A percentile compares a stretch with the other conserved stretches of the same genome.
Evolutionary conservation across 2,888 invertebrate species (phyloP).

Genomic region (Nemurella pictetii): DNA sequence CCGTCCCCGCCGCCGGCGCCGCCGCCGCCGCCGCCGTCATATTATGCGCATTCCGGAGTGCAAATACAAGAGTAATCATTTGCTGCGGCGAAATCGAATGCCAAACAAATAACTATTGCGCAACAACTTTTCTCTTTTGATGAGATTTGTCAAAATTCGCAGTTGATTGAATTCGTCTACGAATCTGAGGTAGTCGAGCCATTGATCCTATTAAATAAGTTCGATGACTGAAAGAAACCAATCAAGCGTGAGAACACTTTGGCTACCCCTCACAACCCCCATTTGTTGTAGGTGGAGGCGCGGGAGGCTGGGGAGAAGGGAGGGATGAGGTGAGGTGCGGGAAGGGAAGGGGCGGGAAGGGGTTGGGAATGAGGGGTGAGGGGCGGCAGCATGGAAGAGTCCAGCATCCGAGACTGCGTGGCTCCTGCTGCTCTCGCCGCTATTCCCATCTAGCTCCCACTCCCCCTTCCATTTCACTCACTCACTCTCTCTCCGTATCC

Average conservation of each 20-base stretch:
- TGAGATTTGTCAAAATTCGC: background rate
- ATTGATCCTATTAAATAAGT: background rate
- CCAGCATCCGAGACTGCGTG: slow-evolving; percentile 33
- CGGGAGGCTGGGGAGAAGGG: background rate
- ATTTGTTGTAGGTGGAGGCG: background rate
- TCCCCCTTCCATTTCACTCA: background rate
- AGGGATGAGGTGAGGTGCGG: background rate
- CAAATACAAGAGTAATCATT: background rate
- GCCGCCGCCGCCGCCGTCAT: background rate
- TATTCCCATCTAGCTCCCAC: background rate
- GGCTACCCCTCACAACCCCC: background rate
- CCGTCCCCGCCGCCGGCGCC: too few species aligned
- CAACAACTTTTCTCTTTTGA: background rate
- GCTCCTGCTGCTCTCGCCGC: slow-evolving; percentile 1
- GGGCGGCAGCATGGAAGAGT: slow-evolving; percentile 6
- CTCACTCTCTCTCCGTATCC: slow-evolving; percentile 5
- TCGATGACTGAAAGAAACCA: background rate
- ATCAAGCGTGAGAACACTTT: slow-evolving; percentile 1
- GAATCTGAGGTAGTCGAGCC: background rate
- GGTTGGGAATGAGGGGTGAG: background rate
- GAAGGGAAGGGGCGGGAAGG: background rate
- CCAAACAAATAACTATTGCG: background rate
- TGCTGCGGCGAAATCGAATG: background rate
- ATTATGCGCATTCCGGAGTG: background rate
- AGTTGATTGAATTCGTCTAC: background rate